Base-by-base conservation (phyloP, 2,888 invertebrate species). In the Alentia gelatinosa region DNA sequence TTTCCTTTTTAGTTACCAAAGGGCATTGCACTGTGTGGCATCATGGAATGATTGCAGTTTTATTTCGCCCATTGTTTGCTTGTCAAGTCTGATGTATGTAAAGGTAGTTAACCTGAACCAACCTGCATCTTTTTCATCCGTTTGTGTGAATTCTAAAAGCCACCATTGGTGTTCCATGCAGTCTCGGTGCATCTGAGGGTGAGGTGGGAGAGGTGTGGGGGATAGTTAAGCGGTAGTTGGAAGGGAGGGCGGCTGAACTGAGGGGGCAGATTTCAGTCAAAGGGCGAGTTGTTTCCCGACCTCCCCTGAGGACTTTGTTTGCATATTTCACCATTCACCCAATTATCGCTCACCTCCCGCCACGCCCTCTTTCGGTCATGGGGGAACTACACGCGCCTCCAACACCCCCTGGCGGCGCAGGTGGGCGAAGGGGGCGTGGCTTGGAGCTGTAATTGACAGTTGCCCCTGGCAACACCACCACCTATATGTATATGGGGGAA, bases 271-370 rank as follows among this genome's bases (percentile, higher is more conserved):
- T 56, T 56, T 56, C 56, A 56, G 56, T 56, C 56, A 56, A 56
- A 56, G n/a, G 56, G n/a, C 9, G 23, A 56, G 56, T 56, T 56
- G 56, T 56, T 56, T n/a, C 56, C 19, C 19, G 56, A 56, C 56
- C 19, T 56, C 56, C 56, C 56, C n/a, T n/a, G 56, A 56, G 56
- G 56, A n/a, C 19, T 56, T n/a, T 56, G 56, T 56, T 56, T 56
- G 56, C 56, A 56, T 56, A 56, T n/a, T 56, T 56, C 56, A 19
- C 56, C 56, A 56, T 56, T 9, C 19, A 1, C 56, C 56, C 56
- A 56, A 56, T 56, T 56, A 56, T 56, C 56, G 56, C 56, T 56
- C 56, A 56, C 56, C 56, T 56, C 56, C 56, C n/a, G 56, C 56
- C 56, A 56, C 56, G 56, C 56, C 56, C 56, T 56, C 56, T n/a